These are phyloP conservation scores for Apolygus lucorum DNA, from an alignment of 1,140 invertebrate species.

Conservation along the genomic window DNA sequence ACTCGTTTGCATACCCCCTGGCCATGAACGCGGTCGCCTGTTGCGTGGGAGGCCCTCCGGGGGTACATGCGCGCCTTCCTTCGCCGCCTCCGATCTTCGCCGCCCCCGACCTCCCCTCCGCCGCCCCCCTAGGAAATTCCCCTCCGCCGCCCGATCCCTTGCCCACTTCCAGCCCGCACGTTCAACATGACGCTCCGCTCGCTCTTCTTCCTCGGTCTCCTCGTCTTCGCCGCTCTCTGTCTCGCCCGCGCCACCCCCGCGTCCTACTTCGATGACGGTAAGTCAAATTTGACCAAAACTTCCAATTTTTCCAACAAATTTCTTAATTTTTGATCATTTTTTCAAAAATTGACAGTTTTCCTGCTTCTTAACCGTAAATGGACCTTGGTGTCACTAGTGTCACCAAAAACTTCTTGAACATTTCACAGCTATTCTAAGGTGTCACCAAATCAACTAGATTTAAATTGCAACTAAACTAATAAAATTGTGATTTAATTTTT, in stretches of 20 bases:
- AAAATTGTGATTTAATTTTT: no score
- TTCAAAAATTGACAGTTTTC: no score
- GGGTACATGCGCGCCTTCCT: constrained; percentile 11
- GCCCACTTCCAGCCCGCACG: constrained; percentile 1
- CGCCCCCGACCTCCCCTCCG: background rate
- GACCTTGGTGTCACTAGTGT: no score
- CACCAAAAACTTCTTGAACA: no score
- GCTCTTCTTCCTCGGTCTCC: constrained; percentile 6
- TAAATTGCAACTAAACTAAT: no score
- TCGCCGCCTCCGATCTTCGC: background rate
- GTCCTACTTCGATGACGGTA: constrained; percentile 31
- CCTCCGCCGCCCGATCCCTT: background rate
- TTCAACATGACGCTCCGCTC: constrained; percentile 16
- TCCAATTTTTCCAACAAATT: background rate
- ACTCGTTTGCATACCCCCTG: no score
- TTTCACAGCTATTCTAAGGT: no score
- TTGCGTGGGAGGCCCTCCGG: constrained; percentile 11
- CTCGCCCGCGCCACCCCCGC: constrained; percentile 24
- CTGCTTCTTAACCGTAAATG: no score
- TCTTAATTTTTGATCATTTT: no score
- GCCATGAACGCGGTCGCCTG: background rate
- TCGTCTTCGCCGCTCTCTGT: constrained; percentile 13
- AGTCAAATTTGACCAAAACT: constrained; percentile 7
- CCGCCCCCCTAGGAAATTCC: background rate
- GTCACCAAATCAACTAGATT: no score